Evolutionary conservation across 2,888 invertebrate species (phyloP).

Genomic region (Drosophila infuscata): DNA sequence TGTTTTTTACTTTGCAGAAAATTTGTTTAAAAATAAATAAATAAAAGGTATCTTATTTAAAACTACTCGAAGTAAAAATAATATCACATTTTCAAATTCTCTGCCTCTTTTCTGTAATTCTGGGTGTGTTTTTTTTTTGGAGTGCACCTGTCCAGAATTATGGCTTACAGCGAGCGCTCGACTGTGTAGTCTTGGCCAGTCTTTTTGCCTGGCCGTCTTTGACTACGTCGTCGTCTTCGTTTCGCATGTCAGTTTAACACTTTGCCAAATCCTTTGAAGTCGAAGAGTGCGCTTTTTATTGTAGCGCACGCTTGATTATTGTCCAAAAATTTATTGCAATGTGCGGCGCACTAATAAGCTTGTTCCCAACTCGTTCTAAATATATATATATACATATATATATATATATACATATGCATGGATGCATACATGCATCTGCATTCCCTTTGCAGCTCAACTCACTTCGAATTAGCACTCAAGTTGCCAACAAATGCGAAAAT

Average conservation of each 20-base stretch:
- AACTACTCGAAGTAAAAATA: not conserved
- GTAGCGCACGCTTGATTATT: conserved; percentile 65
- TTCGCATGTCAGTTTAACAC: conserved; percentile 81
- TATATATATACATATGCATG: not conserved
- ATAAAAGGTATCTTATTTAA: not conserved
- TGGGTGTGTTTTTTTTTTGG: not conserved
- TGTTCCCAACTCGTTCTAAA: conserved; percentile 43
- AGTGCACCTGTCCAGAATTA: conserved; percentile 35
- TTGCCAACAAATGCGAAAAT: conserved; percentile 84
- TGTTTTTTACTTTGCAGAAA: not conserved
- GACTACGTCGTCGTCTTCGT: conserved; percentile 31
- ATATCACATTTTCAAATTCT: not conserved
- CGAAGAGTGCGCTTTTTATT: conserved; percentile 61
- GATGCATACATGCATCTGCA: not conserved
- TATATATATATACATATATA: not conserved
- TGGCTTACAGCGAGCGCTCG: conserved; percentile 24
- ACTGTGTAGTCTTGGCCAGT: conserved; percentile 5
- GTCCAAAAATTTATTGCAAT: conserved; percentile 76
- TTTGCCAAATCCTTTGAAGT: conserved; percentile 71
- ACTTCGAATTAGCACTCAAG: conserved; percentile 77
- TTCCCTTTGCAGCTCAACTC: conserved; percentile 10
- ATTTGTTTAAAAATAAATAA: not conserved
- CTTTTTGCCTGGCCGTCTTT: not conserved
- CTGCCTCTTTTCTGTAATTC: not conserved
- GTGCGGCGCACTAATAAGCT: conserved; percentile 76